Evolutionary conservation across 2,797 vertebrate species (phyloP).

Genomic region (Cuculus canorus): DNA sequence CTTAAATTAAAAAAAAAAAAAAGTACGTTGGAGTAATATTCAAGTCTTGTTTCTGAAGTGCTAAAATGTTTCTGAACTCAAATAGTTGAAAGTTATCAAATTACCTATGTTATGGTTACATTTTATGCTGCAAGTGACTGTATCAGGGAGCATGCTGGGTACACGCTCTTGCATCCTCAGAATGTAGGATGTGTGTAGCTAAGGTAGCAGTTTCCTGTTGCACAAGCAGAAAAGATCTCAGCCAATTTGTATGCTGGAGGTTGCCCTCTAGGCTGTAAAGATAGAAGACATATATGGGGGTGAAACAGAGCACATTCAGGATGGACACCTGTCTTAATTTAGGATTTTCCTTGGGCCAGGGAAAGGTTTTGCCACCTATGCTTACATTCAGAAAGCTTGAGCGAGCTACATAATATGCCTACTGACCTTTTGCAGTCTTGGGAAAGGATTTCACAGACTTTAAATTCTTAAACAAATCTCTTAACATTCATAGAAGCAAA

Average conservation of each 20-base stretch:
- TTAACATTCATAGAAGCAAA: background rate
- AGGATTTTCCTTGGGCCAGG: background rate
- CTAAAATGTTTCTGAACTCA: background rate
- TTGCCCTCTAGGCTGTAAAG: background rate
- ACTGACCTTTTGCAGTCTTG: background rate
- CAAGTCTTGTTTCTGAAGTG: background rate
- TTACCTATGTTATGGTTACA: background rate
- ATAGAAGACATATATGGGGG: background rate
- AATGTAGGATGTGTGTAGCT: background rate
- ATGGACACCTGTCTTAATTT: background rate
- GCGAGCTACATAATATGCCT: background rate
- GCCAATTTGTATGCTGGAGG: background rate
- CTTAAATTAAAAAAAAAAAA: background rate
- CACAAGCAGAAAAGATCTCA: background rate
- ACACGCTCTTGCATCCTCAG: background rate
- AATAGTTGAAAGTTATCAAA: background rate
- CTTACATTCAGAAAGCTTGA: background rate
- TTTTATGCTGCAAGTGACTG: background rate
- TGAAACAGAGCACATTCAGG: background rate
- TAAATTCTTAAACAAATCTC: background rate
- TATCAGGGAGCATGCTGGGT: background rate
- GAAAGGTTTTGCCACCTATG: background rate
- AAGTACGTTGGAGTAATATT: background rate
- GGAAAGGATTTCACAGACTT: background rate
- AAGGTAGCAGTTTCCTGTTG: background rate